Conservation (phyloP, 1,140 invertebrate genomes). For the Zophobas atratus region DNA sequence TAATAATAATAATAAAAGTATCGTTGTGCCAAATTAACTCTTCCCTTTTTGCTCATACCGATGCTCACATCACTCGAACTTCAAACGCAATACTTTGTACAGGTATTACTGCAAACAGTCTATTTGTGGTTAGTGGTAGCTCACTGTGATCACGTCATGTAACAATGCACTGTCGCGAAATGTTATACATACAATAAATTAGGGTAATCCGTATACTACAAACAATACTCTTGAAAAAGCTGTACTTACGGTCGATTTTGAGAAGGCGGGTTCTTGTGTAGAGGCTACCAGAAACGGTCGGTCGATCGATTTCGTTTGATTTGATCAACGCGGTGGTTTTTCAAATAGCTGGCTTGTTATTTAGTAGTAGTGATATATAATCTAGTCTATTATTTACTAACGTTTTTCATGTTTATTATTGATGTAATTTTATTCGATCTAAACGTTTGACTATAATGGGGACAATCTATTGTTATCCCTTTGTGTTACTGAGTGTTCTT, state of each 20-base stretch:
- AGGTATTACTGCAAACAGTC: constrained; percentile 45
- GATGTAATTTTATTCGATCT: constrained; percentile 51
- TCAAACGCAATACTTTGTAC: constrained; percentile 50
- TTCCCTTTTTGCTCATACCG: constrained; percentile 51
- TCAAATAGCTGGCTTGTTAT: constrained; percentile 51
- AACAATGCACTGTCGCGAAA: constrained; percentile 53
- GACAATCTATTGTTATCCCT: constrained; percentile 65
- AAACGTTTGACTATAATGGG: constrained; percentile 65
- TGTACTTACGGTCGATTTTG: constrained; percentile 24
- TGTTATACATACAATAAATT: constrained; percentile 53
- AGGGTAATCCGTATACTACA: constrained; percentile 22
- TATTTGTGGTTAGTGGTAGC: constrained; percentile 59
- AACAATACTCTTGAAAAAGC: constrained; percentile 15
- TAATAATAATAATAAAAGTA: constrained; percentile 45
- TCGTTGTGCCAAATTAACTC: constrained; percentile 62
- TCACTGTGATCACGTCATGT: constrained; percentile 57
- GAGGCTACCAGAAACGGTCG: constrained; percentile 23
- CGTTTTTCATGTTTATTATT: constrained; percentile 50
- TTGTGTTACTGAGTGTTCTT: constrained; percentile 56
- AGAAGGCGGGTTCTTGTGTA: constrained; percentile 2
- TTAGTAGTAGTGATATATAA: constrained; percentile 55
- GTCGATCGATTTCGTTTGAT: constrained; percentile 2
- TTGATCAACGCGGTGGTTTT: constrained; percentile 8
- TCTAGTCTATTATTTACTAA: constrained; percentile 55
- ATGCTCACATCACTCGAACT: constrained; percentile 63